Evolutionary conservation across 2,797 vertebrate species (phyloP).

Genomic region (Chaetodon trifasciatus): DNA sequence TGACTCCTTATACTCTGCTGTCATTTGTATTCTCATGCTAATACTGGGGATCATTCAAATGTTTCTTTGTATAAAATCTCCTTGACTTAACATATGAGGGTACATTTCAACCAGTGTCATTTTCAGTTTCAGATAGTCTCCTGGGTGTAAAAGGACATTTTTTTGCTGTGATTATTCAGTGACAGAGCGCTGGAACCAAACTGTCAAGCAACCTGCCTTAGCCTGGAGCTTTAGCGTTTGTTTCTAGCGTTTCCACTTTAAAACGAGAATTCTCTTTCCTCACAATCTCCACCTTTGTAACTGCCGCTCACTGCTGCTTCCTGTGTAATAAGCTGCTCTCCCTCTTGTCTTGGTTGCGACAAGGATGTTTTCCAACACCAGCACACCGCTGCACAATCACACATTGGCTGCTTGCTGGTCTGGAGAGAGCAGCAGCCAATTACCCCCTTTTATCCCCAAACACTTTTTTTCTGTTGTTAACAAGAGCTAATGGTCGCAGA

Average conservation of each 20-base stretch:
- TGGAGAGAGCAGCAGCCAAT: slow-evolving; percentile 54
- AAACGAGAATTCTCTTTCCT: slow-evolving; percentile 59
- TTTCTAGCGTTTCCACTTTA: slow-evolving; percentile 48
- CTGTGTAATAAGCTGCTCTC: slow-evolving; percentile 60
- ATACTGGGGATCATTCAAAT: not conserved
- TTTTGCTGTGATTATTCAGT: too few species aligned
- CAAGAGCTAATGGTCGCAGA: slow-evolving; percentile 38
- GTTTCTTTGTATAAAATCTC: not conserved
- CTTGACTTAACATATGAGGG: not conserved
- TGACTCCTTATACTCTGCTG: too few species aligned
- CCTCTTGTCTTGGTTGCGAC: slow-evolving; percentile 54
- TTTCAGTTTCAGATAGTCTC: slow-evolving; percentile 6
- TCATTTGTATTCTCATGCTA: not conserved
- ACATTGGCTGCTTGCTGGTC: slow-evolving; percentile 34
- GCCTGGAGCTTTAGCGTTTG: slow-evolving; percentile 5
- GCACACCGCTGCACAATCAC: slow-evolving; percentile 45
- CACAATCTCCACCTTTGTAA: slow-evolving; percentile 58
- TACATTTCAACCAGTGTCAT: slow-evolving; percentile 5
- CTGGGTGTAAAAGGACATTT: not conserved
- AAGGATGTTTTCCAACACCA: slow-evolving; percentile 58
- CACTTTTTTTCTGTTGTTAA: slow-evolving; percentile 34
- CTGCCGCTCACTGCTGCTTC: slow-evolving; percentile 59
- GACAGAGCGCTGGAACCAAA: slow-evolving; percentile 18
- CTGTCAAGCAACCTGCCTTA: slow-evolving; percentile 42
- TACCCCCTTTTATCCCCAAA: slow-evolving; percentile 34